Evolutionary conservation across 2,888 invertebrate species (phyloP).

Genomic region (Trisateles emortualis): DNA sequence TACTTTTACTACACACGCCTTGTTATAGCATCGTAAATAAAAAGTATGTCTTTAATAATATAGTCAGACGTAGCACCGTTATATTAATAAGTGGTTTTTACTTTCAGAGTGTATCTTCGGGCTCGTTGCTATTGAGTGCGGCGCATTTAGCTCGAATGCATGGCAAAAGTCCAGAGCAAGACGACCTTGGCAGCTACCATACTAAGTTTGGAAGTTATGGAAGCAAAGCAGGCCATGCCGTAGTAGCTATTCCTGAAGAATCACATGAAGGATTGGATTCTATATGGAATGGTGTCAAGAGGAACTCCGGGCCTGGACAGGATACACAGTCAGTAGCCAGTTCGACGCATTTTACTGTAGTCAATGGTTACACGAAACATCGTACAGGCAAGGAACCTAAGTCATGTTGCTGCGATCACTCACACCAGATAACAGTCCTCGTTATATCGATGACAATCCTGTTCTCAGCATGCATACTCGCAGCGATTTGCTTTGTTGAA

Average conservation of each 20-base stretch:
- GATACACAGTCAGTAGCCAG: constrained; percentile 93
- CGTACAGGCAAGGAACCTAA: constrained; percentile 88
- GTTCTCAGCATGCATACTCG: constrained; percentile 92
- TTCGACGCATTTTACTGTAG: constrained; percentile 95
- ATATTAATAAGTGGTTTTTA: constrained; percentile 19
- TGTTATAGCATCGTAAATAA: constrained; percentile 17
- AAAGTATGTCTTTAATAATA: not conserved
- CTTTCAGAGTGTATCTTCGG: constrained; percentile 93
- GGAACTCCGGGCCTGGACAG: constrained; percentile 78
- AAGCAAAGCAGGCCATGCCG: constrained; percentile 65
- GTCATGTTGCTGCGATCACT: constrained; percentile 91
- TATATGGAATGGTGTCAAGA: constrained; percentile 81
- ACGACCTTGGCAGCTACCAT: constrained; percentile 72
- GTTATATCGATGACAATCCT: constrained; percentile 94
- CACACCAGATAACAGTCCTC: constrained; percentile 93
- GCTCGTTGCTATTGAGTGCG: constrained; percentile 92
- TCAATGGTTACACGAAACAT: constrained; percentile 91
- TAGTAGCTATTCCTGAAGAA: constrained; percentile 79
- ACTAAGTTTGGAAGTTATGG: constrained; percentile 72
- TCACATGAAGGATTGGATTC: constrained; percentile 70
- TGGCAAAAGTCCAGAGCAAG: constrained; percentile 68
- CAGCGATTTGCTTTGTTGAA: constrained; percentile 94
- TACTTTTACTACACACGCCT: constrained; percentile 31
- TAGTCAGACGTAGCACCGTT: constrained; percentile 1
- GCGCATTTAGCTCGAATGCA: constrained; percentile 90